phyloP scores from a whole-genome alignment of 2,113 vertebrate genomes.

The Falcunculus frontatus region DNA sequence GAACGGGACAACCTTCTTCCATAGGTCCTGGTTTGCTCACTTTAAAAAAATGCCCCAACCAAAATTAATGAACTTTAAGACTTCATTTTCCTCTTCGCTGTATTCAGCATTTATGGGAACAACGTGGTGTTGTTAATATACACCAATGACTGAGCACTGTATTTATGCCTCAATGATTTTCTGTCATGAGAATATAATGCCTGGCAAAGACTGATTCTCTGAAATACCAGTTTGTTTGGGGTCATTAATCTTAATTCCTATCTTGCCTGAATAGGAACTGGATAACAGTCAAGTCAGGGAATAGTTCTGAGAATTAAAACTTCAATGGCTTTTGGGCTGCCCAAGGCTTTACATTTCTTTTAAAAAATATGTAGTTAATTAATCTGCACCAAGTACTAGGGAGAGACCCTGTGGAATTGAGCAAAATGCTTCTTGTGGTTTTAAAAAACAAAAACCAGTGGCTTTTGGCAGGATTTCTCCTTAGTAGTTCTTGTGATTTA shows the following conservation, averaged over 20 bases:
- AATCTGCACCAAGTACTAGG: background rate
- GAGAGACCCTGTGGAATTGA: background rate
- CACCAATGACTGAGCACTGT: constrained; percentile 8
- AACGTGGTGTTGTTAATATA: constrained; percentile 46
- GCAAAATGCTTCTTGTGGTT: background rate
- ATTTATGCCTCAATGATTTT: constrained; percentile 61
- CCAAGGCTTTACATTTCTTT: background rate
- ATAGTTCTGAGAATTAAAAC: constrained; percentile 32
- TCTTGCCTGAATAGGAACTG: constrained; percentile 42
- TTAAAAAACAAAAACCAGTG: background rate
- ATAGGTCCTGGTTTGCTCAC: background rate
- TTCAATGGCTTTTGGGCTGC: background rate
- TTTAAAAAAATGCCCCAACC: background rate
- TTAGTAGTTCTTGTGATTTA: background rate
- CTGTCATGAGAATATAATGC: constrained; percentile 59
- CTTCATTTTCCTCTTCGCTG: background rate
- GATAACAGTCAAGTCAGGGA: constrained; percentile 12
- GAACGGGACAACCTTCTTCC: background rate
- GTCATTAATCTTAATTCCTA: constrained; percentile 64
- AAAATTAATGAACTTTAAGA: constrained; percentile 25
- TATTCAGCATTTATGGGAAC: constrained; percentile 50
- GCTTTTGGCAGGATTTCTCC: background rate
- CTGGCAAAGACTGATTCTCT: constrained; percentile 50
- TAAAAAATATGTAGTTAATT: background rate
- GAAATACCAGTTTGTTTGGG: constrained; percentile 57